Percentiles rank a stretch among this genome's conserved stretches.
Conservation (phyloP, 2,888 invertebrate genomes). For the Epirrita christyi region DNA sequence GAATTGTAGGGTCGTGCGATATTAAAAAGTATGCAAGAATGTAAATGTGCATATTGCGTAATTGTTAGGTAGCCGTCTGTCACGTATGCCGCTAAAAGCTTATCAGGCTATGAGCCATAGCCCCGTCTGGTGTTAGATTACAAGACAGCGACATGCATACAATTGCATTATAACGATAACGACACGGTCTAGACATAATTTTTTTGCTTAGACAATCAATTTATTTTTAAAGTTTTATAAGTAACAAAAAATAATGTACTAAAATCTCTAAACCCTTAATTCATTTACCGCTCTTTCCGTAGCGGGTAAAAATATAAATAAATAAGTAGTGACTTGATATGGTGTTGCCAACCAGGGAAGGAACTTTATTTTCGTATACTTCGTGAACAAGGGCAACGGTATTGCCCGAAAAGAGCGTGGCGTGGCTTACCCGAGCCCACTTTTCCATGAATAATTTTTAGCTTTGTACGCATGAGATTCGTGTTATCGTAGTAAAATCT, state of each 20-base stretch:
- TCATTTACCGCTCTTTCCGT: too few relatives aligned
- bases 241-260: too few relatives aligned
- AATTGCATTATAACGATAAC: constrained; percentile 1
- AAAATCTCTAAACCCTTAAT: too few relatives aligned
- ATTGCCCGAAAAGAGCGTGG: neutral
- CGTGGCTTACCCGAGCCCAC: neutral
- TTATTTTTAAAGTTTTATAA: too few relatives aligned
- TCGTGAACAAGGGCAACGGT: neutral
- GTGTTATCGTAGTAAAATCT: neutral
- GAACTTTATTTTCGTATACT: neutral
- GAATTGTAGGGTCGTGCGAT: constrained; percentile 15
- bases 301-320: too few relatives aligned
- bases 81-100: constrained; percentile 25
- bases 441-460: neutral
- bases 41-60: constrained; percentile 43
- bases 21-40: constrained; percentile 10
- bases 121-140: constrained; percentile 40
- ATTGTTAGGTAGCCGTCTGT: constrained; percentile 31
- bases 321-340: too few relatives aligned
- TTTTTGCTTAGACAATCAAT: neutral
- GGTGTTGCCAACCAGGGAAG: neutral
- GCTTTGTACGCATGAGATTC: neutral
- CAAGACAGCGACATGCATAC: constrained; percentile 31
- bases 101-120: constrained; percentile 37
- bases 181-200: neutral